Conservation (phyloP, 2,888 invertebrate species). For the Andricus curvator region DNA sequence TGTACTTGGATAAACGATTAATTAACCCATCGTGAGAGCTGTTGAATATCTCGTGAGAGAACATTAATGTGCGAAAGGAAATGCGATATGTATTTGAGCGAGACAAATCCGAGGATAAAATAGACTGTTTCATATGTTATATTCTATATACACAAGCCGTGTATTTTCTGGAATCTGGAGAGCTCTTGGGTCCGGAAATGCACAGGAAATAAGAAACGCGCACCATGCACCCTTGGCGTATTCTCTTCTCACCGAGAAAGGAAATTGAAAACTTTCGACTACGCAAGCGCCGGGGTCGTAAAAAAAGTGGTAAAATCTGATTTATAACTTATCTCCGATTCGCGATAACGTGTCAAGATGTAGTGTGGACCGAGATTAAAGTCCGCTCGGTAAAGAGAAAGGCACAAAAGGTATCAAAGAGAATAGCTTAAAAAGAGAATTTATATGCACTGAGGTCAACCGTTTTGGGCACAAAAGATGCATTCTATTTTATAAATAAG, state of each 20-base stretch:
- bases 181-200: constrained; percentile 8
- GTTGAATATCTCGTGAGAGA: background rate
- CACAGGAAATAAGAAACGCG: constrained; percentile 11
- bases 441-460: background rate
- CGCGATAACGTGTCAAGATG: background rate
- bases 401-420: constrained; percentile 26
- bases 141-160: background rate
- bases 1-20: constrained; percentile 3
- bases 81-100: background rate
- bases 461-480: background rate
- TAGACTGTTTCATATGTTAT: background rate
- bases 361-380: background rate
- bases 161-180: background rate
- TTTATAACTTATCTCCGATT: constrained; percentile 27
- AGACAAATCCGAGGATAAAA: background rate
- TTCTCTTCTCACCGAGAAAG: background rate
- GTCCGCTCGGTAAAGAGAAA: constrained; percentile 19
- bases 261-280: constrained; percentile 18
- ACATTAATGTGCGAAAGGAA: constrained; percentile 16
- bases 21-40: constrained; percentile 20
- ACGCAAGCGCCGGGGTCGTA: background rate
- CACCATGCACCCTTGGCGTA: background rate
- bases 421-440: background rate
- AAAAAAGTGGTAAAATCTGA: background rate
- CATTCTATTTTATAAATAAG: background rate